Conservation (phyloP, 53 echinoderm and acorn worm species). For the Henricia sp. region DNA sequence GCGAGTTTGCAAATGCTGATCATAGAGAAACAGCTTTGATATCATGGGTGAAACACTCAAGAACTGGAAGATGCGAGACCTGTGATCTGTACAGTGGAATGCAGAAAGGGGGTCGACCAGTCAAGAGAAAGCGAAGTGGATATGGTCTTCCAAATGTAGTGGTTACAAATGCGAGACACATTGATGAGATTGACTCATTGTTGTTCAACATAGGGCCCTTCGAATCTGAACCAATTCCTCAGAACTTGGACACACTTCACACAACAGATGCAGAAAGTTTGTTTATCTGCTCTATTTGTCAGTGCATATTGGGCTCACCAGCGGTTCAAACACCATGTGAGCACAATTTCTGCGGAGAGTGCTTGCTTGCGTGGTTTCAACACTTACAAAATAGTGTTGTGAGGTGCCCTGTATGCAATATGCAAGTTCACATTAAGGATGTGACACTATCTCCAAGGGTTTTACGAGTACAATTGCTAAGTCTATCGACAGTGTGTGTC, state of each 20-base stretch:
- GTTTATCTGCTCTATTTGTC: slow-evolving; percentile 21
- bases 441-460: not conserved
- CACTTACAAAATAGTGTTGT: not conserved
- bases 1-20: not conserved
- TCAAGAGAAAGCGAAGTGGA: not conserved
- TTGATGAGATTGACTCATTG: not conserved
- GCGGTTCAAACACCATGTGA: slow-evolving; percentile 7
- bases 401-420: not conserved
- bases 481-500: slow-evolving; percentile 8
- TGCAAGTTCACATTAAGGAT: not conserved
- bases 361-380: slow-evolving; percentile 2
- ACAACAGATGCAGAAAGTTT: not conserved
- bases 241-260: slow-evolving; percentile 3
- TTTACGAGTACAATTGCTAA: slow-evolving; percentile 8
- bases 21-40: not conserved
- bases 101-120: not conserved
- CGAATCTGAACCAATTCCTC: not conserved
- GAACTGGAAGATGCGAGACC: not conserved
- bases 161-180: not conserved
- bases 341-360: slow-evolving; percentile 1
- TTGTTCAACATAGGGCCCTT: not conserved
- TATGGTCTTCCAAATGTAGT: not conserved
- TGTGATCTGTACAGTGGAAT: not conserved
- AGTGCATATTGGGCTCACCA: slow-evolving; percentile 10
- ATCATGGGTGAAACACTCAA: not conserved